Evolutionary conservation across 2,888 invertebrate species (phyloP).

Genomic region (Allygus modestus): DNA sequence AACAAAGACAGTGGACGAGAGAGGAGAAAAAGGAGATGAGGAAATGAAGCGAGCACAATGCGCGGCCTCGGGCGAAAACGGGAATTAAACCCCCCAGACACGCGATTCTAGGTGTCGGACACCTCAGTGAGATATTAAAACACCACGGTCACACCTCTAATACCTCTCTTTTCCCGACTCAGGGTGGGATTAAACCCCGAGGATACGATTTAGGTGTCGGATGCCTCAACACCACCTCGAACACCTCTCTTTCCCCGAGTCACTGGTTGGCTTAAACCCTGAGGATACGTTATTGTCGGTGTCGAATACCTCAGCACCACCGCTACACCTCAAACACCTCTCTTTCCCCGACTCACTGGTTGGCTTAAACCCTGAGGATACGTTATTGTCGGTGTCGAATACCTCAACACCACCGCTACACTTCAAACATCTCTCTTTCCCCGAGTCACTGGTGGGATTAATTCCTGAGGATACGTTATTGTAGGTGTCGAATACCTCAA

Average conservation of each 20-base stretch:
- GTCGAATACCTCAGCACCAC: background rate
- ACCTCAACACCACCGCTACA: background rate
- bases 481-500: background rate
- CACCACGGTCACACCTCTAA: background rate
- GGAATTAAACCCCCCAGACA: slow-evolving; percentile 28
- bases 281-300: background rate
- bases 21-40: slow-evolving; percentile 36
- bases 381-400: background rate
- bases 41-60: slow-evolving; percentile 43
- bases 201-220: background rate
- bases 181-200: background rate
- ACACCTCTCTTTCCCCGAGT: background rate
- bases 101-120: slow-evolving; percentile 16
- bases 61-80: slow-evolving; percentile 15
- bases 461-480: background rate
- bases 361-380: background rate
- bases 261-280: background rate
- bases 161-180: background rate
- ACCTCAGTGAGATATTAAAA: slow-evolving; percentile 32
- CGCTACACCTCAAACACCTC: background rate
- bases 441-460: background rate
- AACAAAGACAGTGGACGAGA: slow-evolving; percentile 41
- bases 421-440: background rate
- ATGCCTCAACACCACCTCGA: background rate
- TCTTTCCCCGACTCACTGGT: background rate